These are phyloP conservation scores for Oxystoma pomonae DNA, from an alignment of 2,888 invertebrate species.

Conservation along the genomic window DNA sequence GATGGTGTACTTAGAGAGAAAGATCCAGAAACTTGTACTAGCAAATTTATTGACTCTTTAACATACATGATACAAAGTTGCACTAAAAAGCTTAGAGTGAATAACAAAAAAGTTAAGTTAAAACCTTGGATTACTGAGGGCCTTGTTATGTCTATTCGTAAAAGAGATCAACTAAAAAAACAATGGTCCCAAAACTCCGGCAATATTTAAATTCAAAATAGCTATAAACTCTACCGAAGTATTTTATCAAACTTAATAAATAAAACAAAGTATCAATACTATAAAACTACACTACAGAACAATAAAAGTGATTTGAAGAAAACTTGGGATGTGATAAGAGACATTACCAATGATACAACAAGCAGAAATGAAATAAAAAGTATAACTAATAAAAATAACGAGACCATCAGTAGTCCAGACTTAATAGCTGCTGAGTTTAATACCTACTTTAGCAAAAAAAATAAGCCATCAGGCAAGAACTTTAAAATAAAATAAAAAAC, in stretches of 20 bases:
- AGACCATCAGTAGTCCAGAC: too few species aligned
- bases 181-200: background rate
- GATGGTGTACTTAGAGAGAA: background rate
- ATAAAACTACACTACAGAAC: background rate
- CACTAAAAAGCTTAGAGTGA: background rate
- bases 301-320: background rate
- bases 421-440: too few species aligned
- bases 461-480: background rate
- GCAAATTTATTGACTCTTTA: too few species aligned
- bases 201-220: background rate
- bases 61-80: background rate
- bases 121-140: background rate
- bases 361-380: too few species aligned
- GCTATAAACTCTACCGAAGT: background rate
- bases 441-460: conserved; percentile 1
- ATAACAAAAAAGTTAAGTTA: background rate
- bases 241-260: background rate
- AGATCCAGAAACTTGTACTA: background rate
- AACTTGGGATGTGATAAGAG: background rate
- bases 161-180: conserved; percentile 1
- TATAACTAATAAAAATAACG: too few species aligned
- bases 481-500: background rate
- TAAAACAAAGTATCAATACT: background rate
- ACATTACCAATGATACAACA: too few species aligned
- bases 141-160: background rate